phyloP scores from a whole-genome alignment of 2,888 invertebrate genomes.

The Leptinotarsa tumamoca region DNA sequence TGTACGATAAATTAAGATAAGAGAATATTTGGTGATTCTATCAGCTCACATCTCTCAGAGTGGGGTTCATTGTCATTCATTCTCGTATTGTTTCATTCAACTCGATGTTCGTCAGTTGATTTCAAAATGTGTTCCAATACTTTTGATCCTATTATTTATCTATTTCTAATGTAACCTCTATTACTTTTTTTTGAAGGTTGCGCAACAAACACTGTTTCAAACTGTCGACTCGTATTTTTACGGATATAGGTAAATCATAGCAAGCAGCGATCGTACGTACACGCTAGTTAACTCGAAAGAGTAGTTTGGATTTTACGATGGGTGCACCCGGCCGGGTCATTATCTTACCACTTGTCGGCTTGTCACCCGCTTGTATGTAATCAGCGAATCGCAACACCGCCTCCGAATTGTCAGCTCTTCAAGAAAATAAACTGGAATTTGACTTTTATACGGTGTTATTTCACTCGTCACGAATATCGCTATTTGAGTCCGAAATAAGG shows the following conservation, averaged over 20 bases:
- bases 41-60: too few relatives aligned
- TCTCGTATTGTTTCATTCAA: too few relatives aligned
- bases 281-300: conserved; percentile 29
- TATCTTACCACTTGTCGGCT: conserved; percentile 52
- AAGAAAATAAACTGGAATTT: conserved; percentile 47
- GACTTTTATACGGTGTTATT: conserved; percentile 37
- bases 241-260: conserved; percentile 20
- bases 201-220: too few relatives aligned
- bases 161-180: too few relatives aligned
- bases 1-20: too few relatives aligned
- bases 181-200: too few relatives aligned
- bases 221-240: conserved; percentile 13
- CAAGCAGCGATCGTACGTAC: conserved; percentile 14
- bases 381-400: conserved; percentile 46
- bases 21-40: too few relatives aligned
- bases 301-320: conserved; percentile 44
- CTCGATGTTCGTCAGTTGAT: too few relatives aligned
- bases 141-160: too few relatives aligned
- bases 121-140: too few relatives aligned
- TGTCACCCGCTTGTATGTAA: conserved; percentile 47
- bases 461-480: conserved; percentile 28
- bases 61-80: too few relatives aligned
- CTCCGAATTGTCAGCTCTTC: conserved; percentile 38
- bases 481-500: conserved; percentile 1
- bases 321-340: conserved; percentile 49